Evolutionary conservation across 2,113 vertebrate genomes (phyloP).

Genomic region (Strix aluco): DNA sequence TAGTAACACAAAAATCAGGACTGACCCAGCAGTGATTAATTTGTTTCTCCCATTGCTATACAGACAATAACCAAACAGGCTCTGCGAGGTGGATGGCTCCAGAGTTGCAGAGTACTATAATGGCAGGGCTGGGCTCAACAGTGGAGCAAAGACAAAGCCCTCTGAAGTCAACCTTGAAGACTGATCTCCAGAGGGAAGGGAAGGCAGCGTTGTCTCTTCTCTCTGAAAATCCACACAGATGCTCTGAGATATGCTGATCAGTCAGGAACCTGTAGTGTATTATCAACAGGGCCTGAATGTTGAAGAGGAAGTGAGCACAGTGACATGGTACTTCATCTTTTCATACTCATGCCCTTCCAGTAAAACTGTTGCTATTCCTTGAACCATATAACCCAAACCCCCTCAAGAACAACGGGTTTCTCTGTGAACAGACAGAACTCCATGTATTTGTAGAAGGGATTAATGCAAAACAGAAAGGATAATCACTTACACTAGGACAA

Average conservation of each 20-base stretch:
- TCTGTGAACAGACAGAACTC: background rate
- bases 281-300: background rate
- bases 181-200: background rate
- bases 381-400: background rate
- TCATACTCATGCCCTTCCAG: background rate
- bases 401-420: background rate
- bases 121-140: background rate
- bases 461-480: background rate
- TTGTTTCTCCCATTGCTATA: background rate
- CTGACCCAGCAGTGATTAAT: background rate
- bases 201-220: background rate
- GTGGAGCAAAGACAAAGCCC: background rate
- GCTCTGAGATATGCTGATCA: background rate
- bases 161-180: background rate
- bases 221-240: background rate
- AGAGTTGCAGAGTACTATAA: background rate
- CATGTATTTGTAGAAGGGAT: background rate
- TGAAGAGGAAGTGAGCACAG: background rate
- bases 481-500: slow-evolving; percentile 89
- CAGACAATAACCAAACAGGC: background rate
- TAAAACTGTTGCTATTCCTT: background rate
- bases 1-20: background rate
- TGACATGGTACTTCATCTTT: background rate
- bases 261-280: background rate
- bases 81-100: background rate